phyloP scores from a whole-genome alignment of 2,797 vertebrate species.

The Garrulus glandarius region DNA sequence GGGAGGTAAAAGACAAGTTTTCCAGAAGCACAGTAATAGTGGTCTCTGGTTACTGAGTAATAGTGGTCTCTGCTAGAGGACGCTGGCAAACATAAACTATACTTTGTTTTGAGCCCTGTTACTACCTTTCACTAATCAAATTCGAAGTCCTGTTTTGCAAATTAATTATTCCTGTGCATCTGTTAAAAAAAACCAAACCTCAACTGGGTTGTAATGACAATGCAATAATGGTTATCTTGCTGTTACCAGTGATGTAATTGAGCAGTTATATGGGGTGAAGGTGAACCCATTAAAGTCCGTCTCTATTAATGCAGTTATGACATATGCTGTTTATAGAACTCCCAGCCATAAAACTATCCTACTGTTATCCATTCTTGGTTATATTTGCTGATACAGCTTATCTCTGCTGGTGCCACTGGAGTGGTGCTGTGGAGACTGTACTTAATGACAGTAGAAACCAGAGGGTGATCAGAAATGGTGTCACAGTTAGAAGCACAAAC shows the following conservation, averaged over 20 bases:
- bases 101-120: slow-evolving; percentile 2
- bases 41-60: not conserved
- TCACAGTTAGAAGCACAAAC: not conserved
- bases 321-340: slow-evolving; percentile 63
- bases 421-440: slow-evolving; percentile 18
- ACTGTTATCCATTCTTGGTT: not conserved
- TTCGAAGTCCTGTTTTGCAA: slow-evolving; percentile 11
- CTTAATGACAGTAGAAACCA: slow-evolving; percentile 19
- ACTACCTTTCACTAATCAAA: slow-evolving; percentile 9
- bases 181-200: not conserved
- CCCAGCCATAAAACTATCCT: slow-evolving; percentile 41
- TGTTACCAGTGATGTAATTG: slow-evolving; percentile 29
- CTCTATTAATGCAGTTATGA: slow-evolving; percentile 22
- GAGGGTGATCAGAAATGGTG: not conserved
- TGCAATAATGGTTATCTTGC: slow-evolving; percentile 37
- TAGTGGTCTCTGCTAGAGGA: not conserved
- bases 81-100: not conserved
- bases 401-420: slow-evolving; percentile 42
- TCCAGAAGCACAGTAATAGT: not conserved
- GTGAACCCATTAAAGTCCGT: slow-evolving; percentile 28
- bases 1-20: slow-evolving; percentile 4
- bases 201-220: not conserved
- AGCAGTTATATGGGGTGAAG: slow-evolving; percentile 4
- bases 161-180: not conserved
- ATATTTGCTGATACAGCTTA: slow-evolving; percentile 35